Conservation (phyloP, 2,797 vertebrate species). For the Lutra lutra region DNA sequence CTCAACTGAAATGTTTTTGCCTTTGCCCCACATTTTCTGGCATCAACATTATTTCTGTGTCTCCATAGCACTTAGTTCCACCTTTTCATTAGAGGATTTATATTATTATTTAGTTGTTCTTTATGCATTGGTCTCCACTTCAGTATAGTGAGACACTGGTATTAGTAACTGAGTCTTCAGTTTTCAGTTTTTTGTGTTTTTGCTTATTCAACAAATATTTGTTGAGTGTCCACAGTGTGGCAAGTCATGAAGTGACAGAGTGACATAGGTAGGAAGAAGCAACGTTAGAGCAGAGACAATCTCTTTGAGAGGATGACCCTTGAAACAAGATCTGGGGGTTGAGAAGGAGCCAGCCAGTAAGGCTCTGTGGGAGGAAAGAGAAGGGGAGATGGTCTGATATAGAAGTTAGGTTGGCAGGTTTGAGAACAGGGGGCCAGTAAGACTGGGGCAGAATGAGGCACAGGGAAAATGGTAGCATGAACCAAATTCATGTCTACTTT, state of each 20-base stretch:
- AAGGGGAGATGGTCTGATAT: fast-evolving
- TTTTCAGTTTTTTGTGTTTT: neutral
- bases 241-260: neutral
- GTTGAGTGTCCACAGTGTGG: neutral
- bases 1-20: neutral
- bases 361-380: neutral
- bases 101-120: neutral
- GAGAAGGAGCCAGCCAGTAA: neutral
- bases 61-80: neutral
- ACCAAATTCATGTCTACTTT: neutral
- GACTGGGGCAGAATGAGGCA: neutral
- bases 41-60: neutral
- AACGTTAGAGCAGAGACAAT: neutral
- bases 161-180: neutral
- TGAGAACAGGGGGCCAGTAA: neutral
- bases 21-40: neutral
- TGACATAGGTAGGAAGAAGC: neutral
- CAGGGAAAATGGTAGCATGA: neutral
- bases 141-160: neutral
- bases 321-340: neutral
- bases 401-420: neutral
- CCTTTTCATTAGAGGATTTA: neutral
- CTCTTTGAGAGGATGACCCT: neutral
- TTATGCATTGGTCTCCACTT: neutral
- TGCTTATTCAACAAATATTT: neutral